Conservation (phyloP, 2,797 vertebrate species). For the Nannoperca obscura region DNA sequence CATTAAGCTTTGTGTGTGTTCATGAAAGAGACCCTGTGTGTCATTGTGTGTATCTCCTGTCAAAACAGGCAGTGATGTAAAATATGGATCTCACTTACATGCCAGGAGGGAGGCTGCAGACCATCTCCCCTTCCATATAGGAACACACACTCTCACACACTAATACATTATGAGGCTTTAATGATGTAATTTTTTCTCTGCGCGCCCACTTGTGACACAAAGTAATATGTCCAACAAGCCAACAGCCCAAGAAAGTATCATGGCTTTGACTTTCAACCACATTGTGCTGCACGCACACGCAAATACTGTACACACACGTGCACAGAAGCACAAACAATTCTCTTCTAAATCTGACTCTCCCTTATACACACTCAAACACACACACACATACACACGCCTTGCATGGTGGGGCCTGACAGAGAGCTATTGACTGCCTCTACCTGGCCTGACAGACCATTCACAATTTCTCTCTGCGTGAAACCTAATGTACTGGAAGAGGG, state of each 20-base stretch:
- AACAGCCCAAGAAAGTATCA: constrained; percentile 25
- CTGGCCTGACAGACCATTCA: constrained; percentile 72
- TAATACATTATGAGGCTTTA: constrained; percentile 21
- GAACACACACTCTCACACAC: constrained; percentile 23
- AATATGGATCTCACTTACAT: constrained; percentile 34
- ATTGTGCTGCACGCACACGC: not conserved
- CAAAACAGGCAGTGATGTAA: constrained; percentile 34
- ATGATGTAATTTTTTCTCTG: constrained; percentile 32
- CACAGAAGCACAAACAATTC: constrained; percentile 39
- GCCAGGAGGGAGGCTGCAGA: constrained; percentile 34
- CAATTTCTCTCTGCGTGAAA: constrained; percentile 67
- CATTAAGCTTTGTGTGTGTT: constrained; percentile 40
- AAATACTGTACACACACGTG: constrained; percentile 14
- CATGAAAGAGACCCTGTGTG: constrained; percentile 13
- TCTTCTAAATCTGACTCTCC: constrained; percentile 31
- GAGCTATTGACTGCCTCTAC: constrained; percentile 64
- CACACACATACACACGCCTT: constrained; percentile 6
- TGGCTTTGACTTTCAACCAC: constrained; percentile 31
- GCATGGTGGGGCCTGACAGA: constrained; percentile 52
- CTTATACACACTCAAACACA: constrained; percentile 10
- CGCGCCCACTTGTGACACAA: constrained; percentile 44
- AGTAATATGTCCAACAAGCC: constrained; percentile 49
- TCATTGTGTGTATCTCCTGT: constrained; percentile 27
- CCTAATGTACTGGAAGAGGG: constrained; percentile 69
- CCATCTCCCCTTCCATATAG: constrained; percentile 24